These are phyloP conservation scores for Pristionchus mayeri DNA, from an alignment of 2,888 invertebrate genomes.

Conservation along the genomic window DNA sequence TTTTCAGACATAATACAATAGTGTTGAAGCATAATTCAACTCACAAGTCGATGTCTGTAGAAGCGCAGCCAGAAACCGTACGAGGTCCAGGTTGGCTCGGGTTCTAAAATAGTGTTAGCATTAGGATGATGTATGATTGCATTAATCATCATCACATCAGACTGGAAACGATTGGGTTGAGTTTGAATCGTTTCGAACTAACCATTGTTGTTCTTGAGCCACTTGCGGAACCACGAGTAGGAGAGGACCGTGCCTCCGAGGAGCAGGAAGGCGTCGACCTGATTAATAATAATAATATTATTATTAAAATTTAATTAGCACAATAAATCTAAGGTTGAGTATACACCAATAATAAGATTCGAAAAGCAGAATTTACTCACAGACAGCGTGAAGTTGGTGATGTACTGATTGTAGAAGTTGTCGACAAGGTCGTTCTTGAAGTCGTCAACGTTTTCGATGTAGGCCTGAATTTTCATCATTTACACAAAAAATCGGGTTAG, in stretches of 20 bases:
- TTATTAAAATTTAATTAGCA: too few species aligned
- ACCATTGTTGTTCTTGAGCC: conserved; percentile 74
- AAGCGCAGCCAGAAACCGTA: conserved; percentile 75
- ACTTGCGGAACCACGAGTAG: conserved; percentile 75
- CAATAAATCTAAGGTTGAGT: too few species aligned
- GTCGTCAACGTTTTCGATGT: conserved; percentile 73
- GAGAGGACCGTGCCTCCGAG: conserved; percentile 72
- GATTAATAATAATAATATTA: too few species aligned
- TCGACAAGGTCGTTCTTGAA: conserved; percentile 73
- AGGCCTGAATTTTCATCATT: conserved; percentile 60
- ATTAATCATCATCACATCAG: too few species aligned
- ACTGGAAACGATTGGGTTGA: too few species aligned
- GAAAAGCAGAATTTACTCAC: conserved; percentile 49
- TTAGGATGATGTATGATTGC: too few species aligned
- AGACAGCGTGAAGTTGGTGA: conserved; percentile 75
- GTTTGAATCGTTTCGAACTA: too few species aligned
- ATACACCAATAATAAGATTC: too few species aligned
- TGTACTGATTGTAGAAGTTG: conserved; percentile 74
- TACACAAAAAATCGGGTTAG: too few species aligned
- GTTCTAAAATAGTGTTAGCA: conserved; percentile 58
- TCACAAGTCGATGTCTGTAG: conserved; percentile 73
- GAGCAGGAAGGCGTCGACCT: conserved; percentile 71
- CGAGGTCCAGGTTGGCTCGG: conserved; percentile 73
- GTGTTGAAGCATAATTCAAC: neutral
- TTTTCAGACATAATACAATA: neutral